Percentiles rank a stretch among this genome's conserved stretches.
Evolutionary conservation across 2,113 vertebrate genomes (phyloP).

Genomic region (Arothron firmamentum): DNA sequence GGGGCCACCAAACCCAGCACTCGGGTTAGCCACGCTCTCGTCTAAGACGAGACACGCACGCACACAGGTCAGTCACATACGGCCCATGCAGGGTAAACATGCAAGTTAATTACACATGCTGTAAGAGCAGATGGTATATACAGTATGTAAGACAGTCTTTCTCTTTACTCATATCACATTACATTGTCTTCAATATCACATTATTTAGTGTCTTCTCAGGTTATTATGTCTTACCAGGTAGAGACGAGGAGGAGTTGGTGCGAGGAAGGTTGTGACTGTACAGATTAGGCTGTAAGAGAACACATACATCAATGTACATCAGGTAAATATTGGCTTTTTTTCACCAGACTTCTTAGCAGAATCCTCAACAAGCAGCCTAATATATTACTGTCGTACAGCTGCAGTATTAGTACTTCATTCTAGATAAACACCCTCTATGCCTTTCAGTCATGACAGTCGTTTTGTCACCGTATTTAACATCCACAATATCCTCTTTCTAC

Average conservation of each 20-base stretch:
- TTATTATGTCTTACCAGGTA: slow-evolving; percentile 72
- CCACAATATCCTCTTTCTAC: background rate
- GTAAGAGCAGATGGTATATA: background rate
- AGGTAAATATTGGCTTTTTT: background rate
- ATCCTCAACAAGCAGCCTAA: background rate
- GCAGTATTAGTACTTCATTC: too few species aligned
- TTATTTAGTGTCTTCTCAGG: background rate
- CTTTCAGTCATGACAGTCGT: too few species aligned
- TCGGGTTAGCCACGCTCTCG: slow-evolving; percentile 66
- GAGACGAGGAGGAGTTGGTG: slow-evolving; percentile 79
- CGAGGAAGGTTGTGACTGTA: slow-evolving; percentile 74
- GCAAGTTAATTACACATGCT: slow-evolving; percentile 28
- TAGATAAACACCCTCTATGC: too few species aligned
- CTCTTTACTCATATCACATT: background rate
- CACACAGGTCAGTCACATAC: slow-evolving; percentile 1
- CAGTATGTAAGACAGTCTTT: background rate
- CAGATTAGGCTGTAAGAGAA: slow-evolving; percentile 73
- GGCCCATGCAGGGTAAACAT: slow-evolving; percentile 22
- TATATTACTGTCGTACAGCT: too few species aligned
- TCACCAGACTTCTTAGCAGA: background rate
- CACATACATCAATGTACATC: slow-evolving; percentile 3
- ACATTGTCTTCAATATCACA: background rate
- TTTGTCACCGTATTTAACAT: too few species aligned
- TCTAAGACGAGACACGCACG: slow-evolving; percentile 67
- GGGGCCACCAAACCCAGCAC: slow-evolving; percentile 40